Percentiles rank a stretch among this genome's conserved stretches.
phyloP scores from a whole-genome alignment of 2,888 invertebrate genomes.

The Stenoptilia bipunctidactyla region DNA sequence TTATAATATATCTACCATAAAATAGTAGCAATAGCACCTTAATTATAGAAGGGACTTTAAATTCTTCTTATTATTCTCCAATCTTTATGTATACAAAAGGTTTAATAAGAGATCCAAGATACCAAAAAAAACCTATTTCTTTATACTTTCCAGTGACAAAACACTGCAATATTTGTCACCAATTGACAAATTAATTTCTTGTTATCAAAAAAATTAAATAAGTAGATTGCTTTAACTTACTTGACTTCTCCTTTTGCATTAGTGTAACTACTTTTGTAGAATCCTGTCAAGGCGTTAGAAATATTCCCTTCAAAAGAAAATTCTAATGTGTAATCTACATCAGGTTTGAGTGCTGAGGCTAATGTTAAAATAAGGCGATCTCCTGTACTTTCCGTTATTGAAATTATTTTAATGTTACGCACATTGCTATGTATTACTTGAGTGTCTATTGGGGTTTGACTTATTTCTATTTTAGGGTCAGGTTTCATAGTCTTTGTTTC shows the following conservation, averaged over 20 bases:
- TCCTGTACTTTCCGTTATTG: conserved; percentile 36
- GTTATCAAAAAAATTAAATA: too few relatives aligned
- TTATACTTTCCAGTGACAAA: too few relatives aligned
- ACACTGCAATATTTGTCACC: too few relatives aligned
- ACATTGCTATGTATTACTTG: conserved; percentile 50
- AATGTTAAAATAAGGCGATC: conserved; percentile 41
- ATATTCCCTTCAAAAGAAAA: conserved; percentile 67
- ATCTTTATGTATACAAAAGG: too few relatives aligned
- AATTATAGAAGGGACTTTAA: too few relatives aligned
- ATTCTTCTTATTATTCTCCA: too few relatives aligned
- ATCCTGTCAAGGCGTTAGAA: conserved; percentile 74
- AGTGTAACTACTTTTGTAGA: conserved; percentile 76
- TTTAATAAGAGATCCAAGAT: too few relatives aligned
- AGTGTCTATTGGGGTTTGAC: conserved; percentile 23
- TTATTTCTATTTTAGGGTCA: conserved; percentile 4
- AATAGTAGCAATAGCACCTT: too few relatives aligned
- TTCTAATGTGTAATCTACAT: conserved; percentile 67
- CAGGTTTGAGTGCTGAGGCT: conserved; percentile 44
- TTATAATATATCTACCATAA: too few relatives aligned
- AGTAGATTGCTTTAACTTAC: conserved; percentile 40
- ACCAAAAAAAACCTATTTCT: too few relatives aligned
- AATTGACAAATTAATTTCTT: too few relatives aligned
- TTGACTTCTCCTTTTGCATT: conserved; percentile 52
- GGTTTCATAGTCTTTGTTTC: conserved; percentile 13
- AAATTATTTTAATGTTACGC: conserved; percentile 39